Percentiles rank a stretch among this genome's conserved stretches.
phyloP scores from a whole-genome alignment of 2,888 invertebrate species.

The Malthinus seriepunctatus region DNA sequence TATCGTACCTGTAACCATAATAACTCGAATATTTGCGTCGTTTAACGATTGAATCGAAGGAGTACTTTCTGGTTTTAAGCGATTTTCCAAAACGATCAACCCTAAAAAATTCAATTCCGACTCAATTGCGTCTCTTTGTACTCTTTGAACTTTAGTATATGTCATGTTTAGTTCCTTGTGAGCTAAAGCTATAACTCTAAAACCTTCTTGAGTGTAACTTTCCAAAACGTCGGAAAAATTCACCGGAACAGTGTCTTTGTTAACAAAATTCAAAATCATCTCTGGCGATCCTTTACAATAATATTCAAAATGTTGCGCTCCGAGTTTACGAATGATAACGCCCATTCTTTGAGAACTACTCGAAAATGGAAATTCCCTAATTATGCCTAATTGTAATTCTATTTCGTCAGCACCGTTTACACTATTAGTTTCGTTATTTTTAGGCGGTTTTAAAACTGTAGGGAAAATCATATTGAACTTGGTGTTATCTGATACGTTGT shows the following conservation, averaged over 20 bases:
- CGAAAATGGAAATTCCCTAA: conserved; percentile 75
- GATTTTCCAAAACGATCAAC: conserved; percentile 92
- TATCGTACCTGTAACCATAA: conserved; percentile 95
- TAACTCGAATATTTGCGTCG: conserved; percentile 83
- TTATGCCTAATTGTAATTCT: conserved; percentile 72
- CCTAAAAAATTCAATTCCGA: conserved; percentile 81
- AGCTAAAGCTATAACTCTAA: conserved; percentile 88
- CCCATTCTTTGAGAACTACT: conserved; percentile 89
- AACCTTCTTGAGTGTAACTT: conserved; percentile 89
- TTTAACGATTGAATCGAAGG: conserved; percentile 79
- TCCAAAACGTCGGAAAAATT: conserved; percentile 79
- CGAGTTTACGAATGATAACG: conserved; percentile 79
- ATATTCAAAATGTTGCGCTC: conserved; percentile 52
- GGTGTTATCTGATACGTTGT: conserved; percentile 78
- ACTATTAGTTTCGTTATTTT: conserved; percentile 32
- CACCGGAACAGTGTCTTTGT: conserved; percentile 75
- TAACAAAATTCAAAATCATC: conserved; percentile 80
- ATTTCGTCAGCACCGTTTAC: conserved; percentile 54
- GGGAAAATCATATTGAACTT: conserved; percentile 89
- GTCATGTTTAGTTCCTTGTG: conserved; percentile 72
- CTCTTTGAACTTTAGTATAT: conserved; percentile 73
- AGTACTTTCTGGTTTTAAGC: conserved; percentile 86
- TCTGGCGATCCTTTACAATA: conserved; percentile 81
- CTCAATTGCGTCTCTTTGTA: conserved; percentile 80
- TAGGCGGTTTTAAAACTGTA: conserved; percentile 75